Evolutionary conservation across 1,140 invertebrate species (phyloP), one percentile per base, ranked within the genome.

Genomic region (Idris sp.): DNA sequence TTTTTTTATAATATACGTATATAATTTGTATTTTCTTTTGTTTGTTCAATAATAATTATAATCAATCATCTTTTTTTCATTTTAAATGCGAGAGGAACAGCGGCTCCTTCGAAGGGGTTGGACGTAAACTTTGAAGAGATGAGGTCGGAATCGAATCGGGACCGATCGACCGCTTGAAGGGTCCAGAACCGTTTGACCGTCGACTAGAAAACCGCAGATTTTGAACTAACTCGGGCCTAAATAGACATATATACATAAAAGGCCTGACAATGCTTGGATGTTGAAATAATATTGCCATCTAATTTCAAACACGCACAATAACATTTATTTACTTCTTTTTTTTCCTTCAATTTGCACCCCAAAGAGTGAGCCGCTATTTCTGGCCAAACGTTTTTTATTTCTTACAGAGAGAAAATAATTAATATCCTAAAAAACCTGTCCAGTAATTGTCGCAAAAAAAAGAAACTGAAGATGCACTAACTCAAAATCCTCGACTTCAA

Each of bases 161-260:
- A 79, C 80, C 79, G 81, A 85, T 77, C 67, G 78, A 85, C 83
- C 84, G 84, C 83, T 40, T 38, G 44, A 62, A 14, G 10, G 26
- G 44, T 35, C 36, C 44, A 16, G 44, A 62, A 26, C 1, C 26
- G 30, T 18, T 68, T 46, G 74, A 54, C 64, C 38, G 16, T 10
- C 71, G 44, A 46, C 16, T 22, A 3, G 5, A 43, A 41, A 54
- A 30, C 28, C 18, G n/a, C 10, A 18, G 7, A 54, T 49, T 43
- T 62, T 54, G 48, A 54, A 56, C 13, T 15, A 35, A 33, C 19
- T 61, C 40, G 76, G 79, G 80, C 81, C 82, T 81, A 82, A 83
- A 82, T 84, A 84, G 80, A 83, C 81, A 84, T 83, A 84, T 84
- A 79, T 84, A 82, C 82, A 84, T 43, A 72, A 79, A 83, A 84